These are phyloP conservation scores for Larimichthys polyactis DNA, from an alignment of 2,113 vertebrate species.

Conservation along the genomic window DNA sequence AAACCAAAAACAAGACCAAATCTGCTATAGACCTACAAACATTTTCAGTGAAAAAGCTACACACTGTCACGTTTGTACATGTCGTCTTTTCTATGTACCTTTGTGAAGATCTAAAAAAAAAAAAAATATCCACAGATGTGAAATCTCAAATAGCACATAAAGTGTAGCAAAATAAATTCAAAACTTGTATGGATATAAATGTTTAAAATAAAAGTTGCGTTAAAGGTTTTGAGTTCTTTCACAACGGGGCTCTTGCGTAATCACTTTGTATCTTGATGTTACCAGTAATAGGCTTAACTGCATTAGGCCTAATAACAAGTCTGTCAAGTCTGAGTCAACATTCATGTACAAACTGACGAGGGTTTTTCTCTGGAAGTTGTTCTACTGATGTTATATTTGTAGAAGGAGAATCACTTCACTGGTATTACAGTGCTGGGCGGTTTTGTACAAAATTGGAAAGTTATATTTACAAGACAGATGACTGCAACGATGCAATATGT, in stretches of 20 bases:
- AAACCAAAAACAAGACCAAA: background rate
- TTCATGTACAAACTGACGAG: background rate
- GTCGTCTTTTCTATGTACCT: no score
- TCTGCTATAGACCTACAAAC: no score
- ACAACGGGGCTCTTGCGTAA: constrained; percentile 1
- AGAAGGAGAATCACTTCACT: background rate
- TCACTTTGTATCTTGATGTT: background rate
- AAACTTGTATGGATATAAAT: background rate
- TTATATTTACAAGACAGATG: background rate
- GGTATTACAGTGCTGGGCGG: background rate
- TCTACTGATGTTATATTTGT: background rate
- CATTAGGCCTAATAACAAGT: background rate
- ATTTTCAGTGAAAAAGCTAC: no score
- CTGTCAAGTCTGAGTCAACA: background rate
- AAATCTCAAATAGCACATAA: background rate
- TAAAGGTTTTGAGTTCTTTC: background rate
- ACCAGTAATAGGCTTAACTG: background rate
- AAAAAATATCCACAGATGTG: no score
- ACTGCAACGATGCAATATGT: background rate
- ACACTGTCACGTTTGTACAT: no score
- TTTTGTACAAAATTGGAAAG: background rate
- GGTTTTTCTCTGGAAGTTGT: background rate
- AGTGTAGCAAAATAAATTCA: background rate
- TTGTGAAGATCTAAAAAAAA: no score
- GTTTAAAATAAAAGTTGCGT: background rate